Base-by-base conservation (phyloP, 92 coral and sea anemone genomes). In the Palythoa grandis region DNA sequence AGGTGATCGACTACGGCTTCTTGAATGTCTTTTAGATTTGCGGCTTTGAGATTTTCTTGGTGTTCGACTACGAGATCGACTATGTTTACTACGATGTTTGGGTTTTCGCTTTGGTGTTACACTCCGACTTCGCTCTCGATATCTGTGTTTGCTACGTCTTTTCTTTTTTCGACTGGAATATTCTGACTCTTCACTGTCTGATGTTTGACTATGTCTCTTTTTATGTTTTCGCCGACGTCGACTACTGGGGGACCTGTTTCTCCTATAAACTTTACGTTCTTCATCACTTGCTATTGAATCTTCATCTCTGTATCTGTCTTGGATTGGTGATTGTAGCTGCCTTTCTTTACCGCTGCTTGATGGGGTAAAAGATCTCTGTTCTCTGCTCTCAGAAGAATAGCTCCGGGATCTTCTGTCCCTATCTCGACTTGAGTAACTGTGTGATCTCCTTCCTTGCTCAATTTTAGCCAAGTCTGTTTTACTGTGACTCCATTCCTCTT, bases 131-230 rank as follows among this genome's bases (percentile, higher is more conserved):
- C 91, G 88, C 71, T 90, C 92, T 76, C 92, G 87, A 38, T 88
- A 93, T 22, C 88, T 88, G 63, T 90, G 96, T 86, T 96, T 96
- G 63, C 92, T 92, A 24, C 93, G 95, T 37, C 87, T 93, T 60
- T 87, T 88, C 77, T 90, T 94, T 77, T 89, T 89, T 38, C 84
- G 95, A 72, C 78, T 83, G 38, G 91, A 88, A 24, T 77, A 80
- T 73, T 84, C 69, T 3, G 82, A 71, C 19, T 84, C 29, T 61
- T 52, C 86, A 56, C 91, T 77, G 70, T 89, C 76, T 43, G 77
- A 70, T 86, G 88, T 77, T 86, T 87, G 43, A 78, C 76, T 57
- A 77, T 79, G 89, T 88, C 88, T 90, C 86, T 90, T 83, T 89
- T 87, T 77, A 74, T 87, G 52, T 87, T 70, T 40, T 17, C 87